phyloP scores from a whole-genome alignment of 2,797 vertebrate genomes.

The Coracias cyanogaster region DNA sequence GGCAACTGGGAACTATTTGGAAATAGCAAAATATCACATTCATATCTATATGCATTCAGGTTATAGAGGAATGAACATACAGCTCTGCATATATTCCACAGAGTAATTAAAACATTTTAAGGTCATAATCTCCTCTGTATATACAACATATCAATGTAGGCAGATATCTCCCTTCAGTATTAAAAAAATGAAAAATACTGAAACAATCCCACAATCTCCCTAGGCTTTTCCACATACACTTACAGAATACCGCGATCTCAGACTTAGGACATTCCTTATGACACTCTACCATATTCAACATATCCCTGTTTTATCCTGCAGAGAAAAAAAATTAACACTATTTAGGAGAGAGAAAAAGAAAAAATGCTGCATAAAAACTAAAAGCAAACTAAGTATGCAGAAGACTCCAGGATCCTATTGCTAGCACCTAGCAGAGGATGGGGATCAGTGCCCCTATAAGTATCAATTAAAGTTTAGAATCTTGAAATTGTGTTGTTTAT shows the following conservation, averaged over 20 bases:
- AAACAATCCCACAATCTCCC: rapidly evolving
- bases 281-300: neutral
- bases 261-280: neutral
- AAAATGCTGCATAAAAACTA: neutral
- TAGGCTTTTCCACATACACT: neutral
- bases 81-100: neutral
- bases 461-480: neutral
- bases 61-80: neutral
- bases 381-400: neutral
- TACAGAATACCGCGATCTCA: neutral
- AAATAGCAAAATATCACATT: neutral
- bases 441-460: neutral
- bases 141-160: neutral
- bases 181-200: neutral
- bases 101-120: neutral
- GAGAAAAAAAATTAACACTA: neutral
- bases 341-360: neutral
- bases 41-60: neutral
- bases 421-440: neutral
- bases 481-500: neutral
- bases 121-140: neutral
- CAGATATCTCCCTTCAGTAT: neutral
- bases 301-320: neutral
- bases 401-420: neutral
- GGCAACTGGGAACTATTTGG: neutral